Evolutionary conservation across 2,797 vertebrate species (phyloP), one percentile per base, ranked within the genome.

Genomic region (Micropoecilia bifurca): DNA sequence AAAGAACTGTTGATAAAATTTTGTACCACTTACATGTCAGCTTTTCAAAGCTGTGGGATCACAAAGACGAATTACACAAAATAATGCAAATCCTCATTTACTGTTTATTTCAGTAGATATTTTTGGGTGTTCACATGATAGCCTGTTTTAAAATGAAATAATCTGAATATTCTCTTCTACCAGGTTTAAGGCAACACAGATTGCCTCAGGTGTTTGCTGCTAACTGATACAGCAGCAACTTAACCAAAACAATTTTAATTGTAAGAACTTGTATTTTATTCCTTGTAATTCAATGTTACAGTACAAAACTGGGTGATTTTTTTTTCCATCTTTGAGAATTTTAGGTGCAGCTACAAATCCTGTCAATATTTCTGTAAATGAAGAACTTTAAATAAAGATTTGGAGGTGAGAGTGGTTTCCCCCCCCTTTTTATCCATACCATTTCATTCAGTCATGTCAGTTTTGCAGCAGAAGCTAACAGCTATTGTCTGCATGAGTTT

Each of bases 371-470:
- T 91, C 85, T 93, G 92, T 92, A 82, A 91, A 88, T 79, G 25
- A 46, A 83, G 78, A 80, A 85, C 88, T 88, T 89, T 61, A 87
- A 94, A 95, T 93, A 92, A 95, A 93, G 75, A 87, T 80, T 71
- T 90, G 86, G 85, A 89, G 75, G 63, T 86, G 74, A 85, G 73
- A 86, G 63, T 73, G 83, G 63, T 61, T 73, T 57, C 68, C 75
- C 53, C 66, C 69, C 1, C 20, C 55, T 82, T 83, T 75, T 89
- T 39, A 75, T 76, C 20, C 1, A 39, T 8, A 12, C 10, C 2
- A 22, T 46, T 71, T 84, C 12, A 36, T 61, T 74, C 6, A 18
- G 8, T 43, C 47, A 57, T 39, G 4, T 30, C 48, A 33, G 36
- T 57, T 78, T 12, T 84, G 50, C 13, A 78, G 6, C 28, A 66